A percentile compares a stretch with the other conserved stretches of the same genome.
Conservation (phyloP, 1,140 invertebrate genomes). For the Geopemphigus sp. region DNA sequence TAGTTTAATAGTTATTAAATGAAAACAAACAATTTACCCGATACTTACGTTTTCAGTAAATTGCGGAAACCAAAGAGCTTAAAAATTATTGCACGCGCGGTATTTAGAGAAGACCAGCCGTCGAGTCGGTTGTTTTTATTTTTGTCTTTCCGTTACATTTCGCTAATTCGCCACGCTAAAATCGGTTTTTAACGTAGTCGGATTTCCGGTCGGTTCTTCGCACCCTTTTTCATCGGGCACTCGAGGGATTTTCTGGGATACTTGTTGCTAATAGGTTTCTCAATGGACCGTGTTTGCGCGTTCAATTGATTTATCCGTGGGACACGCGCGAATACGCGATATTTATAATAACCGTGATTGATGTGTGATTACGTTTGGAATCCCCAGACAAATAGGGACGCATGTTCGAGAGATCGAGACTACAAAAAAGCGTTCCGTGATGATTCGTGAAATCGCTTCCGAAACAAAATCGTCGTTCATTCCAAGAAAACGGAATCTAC, state of each 20-base stretch:
- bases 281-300: no score
- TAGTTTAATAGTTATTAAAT: no score
- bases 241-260: neutral
- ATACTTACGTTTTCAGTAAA: neutral
- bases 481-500: no score
- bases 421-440: neutral
- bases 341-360: neutral
- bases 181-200: neutral
- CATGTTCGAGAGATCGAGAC: neutral
- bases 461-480: no score
- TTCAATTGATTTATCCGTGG: neutral
- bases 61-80: neutral
- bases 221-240: neutral
- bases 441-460: neutral
- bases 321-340: neutral
- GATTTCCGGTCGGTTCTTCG: neutral
- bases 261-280: no score
- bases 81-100: neutral
- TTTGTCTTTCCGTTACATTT: neutral
- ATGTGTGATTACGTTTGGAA: neutral
- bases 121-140: neutral
- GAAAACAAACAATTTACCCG: no score
- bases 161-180: neutral
- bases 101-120: neutral
- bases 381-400: neutral